Conservation (phyloP, 2,888 invertebrate species). For the Hyposoter dolosus region DNA sequence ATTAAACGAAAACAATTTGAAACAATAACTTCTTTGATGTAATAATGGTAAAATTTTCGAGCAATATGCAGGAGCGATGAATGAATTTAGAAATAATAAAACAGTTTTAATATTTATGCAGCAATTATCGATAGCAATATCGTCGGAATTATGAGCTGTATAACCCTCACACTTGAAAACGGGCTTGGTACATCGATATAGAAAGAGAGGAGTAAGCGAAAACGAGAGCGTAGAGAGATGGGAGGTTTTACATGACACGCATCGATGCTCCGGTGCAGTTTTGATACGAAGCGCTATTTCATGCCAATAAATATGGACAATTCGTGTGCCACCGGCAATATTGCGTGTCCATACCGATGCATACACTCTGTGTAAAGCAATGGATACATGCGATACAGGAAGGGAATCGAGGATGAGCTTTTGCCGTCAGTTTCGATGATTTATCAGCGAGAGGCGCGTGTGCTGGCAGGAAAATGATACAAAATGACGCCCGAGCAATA, state of each 20-base stretch:
- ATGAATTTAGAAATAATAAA: background rate
- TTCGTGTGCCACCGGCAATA: slow-evolving; percentile 71
- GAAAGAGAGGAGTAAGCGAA: background rate
- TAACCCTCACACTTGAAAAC: background rate
- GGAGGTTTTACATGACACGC: slow-evolving; percentile 11
- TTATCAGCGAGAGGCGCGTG: slow-evolving; percentile 80
- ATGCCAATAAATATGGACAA: slow-evolving; percentile 74
- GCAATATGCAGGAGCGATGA: no score
- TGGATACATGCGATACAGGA: slow-evolving; percentile 14
- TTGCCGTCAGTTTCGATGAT: slow-evolving; percentile 77
- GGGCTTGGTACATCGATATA: background rate
- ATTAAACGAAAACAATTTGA: slow-evolving; percentile 55
- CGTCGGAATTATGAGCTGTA: background rate
- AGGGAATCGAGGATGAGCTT: slow-evolving; percentile 52
- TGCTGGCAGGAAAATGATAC: slow-evolving; percentile 81
- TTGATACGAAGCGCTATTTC: slow-evolving; percentile 46
- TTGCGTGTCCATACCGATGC: slow-evolving; percentile 39
- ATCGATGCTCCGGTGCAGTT: slow-evolving; percentile 33
- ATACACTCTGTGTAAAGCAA: slow-evolving; percentile 46
- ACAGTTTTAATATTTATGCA: background rate
- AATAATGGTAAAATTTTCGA: no score
- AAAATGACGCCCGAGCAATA: slow-evolving; percentile 78
- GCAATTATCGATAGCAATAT: background rate
- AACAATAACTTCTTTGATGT: background rate
- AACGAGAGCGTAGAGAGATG: background rate